Base-by-base conservation (phyloP, 2,888 invertebrate species). In the Zele albiditarsus region DNA sequence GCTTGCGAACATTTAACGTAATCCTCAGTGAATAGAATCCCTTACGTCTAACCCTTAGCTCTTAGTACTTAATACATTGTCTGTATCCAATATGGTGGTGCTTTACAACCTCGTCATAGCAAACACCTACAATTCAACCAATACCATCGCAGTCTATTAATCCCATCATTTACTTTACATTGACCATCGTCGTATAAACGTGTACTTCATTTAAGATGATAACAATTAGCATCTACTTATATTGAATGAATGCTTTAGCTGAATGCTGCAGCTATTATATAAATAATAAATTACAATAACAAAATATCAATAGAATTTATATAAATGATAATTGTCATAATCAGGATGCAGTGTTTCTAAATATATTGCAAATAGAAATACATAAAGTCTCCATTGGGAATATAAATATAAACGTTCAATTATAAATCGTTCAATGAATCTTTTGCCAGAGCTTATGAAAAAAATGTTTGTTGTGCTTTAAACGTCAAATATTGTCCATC, bases 1-100 rank as follows among this genome's bases (percentile, higher is more conserved):
- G 86, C 84, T 86, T 83, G 58, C 25, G 85, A 80, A 83, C 87
- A 84, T 87, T 89, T 87, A 86, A 87, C 85, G 85, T 89, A 88
- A 88, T 88, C 88, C 88, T 84, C 80, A 71, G 85, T 88, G 86
- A 87, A 88, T 87, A 79, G 87, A 85, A 63, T 67, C 65, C 65
- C 67, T 65, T 58, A n/a, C 68, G 83, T 86, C 84, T 85, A 86
- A 82, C 83, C 76, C 78, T 80, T n/a, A 20, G 53, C 53, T 8
- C 75, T 73, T 58, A 78, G 84, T 84, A 85, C 87, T 87, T 86
- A 86, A 86, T 87, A 86, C 87, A 88, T 87, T 86, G 85, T 86
- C 86, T 53, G 84, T 81, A 74, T 71, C 68, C 67, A 49, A 82
- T 82, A 84, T 83, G 81, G 82, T 82, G 83, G 82, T 85, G 85